Conservation (phyloP, 2,113 vertebrate species). For the Lutjanus erythropterus region DNA sequence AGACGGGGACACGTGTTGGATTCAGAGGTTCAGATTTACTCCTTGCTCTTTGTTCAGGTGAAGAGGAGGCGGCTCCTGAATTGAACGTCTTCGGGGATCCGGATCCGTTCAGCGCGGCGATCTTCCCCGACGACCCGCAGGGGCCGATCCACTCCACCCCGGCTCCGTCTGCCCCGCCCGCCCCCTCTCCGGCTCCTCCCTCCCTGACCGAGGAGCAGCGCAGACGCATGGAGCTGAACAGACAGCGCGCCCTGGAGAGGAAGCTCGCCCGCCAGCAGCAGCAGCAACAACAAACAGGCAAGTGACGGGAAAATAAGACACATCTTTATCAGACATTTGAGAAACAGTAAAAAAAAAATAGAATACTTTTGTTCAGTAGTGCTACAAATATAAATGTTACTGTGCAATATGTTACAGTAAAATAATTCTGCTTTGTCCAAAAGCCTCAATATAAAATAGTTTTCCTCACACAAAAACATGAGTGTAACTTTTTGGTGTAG, state of each 20-base stretch:
- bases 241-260: conserved; percentile 89
- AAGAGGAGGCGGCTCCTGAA: conserved; percentile 39
- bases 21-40: background rate
- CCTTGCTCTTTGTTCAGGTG: conserved; percentile 45
- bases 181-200: conserved; percentile 39
- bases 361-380: too few relatives aligned
- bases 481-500: too few relatives aligned
- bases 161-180: background rate
- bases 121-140: conserved; percentile 12
- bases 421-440: too few relatives aligned
- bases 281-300: conserved; percentile 35
- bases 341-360: background rate
- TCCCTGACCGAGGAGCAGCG: conserved; percentile 90
- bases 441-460: too few relatives aligned
- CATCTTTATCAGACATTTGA: background rate
- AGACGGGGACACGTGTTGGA: too few relatives aligned
- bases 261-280: conserved; percentile 85
- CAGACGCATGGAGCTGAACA: conserved; percentile 89
- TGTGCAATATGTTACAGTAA: too few relatives aligned
- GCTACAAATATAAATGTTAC: too few relatives aligned
- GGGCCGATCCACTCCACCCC: conserved; percentile 64
- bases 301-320: background rate
- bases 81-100: conserved; percentile 52
- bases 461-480: too few relatives aligned
- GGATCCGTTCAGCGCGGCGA: conserved; percentile 40